phyloP scores from a whole-genome alignment of 23 tunicate genomes.

The Halocynthia aurantium region DNA sequence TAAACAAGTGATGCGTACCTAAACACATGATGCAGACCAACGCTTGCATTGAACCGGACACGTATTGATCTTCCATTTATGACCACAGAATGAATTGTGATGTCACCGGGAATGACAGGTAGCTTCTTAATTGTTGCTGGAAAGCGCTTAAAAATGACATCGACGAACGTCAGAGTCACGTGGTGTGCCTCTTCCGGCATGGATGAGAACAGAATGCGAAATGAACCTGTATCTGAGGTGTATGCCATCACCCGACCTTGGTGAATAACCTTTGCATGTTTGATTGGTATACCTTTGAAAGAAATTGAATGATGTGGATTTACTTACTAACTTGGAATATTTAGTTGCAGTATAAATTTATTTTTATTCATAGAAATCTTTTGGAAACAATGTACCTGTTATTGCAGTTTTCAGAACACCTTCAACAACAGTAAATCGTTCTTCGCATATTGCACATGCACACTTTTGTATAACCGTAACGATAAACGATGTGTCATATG shows the following conservation, averaged over 20 bases:
- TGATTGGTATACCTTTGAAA: conserved; percentile 35
- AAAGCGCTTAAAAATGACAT: conserved; percentile 49
- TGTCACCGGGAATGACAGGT: conserved; percentile 59
- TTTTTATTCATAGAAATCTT: not conserved
- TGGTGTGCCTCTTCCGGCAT: conserved; percentile 59
- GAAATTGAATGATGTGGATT: not conserved
- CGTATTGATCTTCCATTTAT: conserved; percentile 31
- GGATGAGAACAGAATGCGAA: conserved; percentile 40
- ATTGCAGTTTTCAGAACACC: conserved; percentile 46
- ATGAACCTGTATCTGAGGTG: conserved; percentile 74
- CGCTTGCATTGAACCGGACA: conserved; percentile 30
- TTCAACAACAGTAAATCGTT: conserved; percentile 62
- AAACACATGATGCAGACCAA: conserved; percentile 45
- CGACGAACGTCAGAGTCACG: conserved; percentile 64
- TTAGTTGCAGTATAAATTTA: too few relatives aligned
- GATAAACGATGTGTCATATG: conserved; percentile 36
- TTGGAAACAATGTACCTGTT: conserved; percentile 28
- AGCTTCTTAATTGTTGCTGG: conserved; percentile 58
- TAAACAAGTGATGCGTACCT: conserved; percentile 25
- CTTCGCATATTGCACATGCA: conserved; percentile 55
- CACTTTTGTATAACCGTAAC: conserved; percentile 59
- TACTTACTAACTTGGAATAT: too few relatives aligned
- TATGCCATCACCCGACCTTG: conserved; percentile 79
- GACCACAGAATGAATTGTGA: conserved; percentile 52
- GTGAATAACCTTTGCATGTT: conserved; percentile 42